Evolutionary conservation across 1,140 invertebrate genomes (phyloP).

Genomic region (Platyura marginata): DNA sequence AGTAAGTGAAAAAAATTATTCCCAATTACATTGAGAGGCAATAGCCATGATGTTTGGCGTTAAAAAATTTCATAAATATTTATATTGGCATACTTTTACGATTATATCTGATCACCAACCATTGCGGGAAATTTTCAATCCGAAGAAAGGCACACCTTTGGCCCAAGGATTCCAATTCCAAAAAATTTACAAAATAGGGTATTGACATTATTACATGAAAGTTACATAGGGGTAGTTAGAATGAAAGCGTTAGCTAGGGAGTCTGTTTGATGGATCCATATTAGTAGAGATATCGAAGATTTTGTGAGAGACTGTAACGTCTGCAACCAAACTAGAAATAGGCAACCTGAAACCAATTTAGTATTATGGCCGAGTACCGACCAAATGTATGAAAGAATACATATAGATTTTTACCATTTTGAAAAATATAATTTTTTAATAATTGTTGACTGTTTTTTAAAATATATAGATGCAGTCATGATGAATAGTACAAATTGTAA

Average conservation of each 20-base stretch:
- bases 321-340: slow-evolving; percentile 6
- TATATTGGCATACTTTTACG: no score
- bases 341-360: neutral
- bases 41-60: no score
- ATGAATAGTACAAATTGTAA: slow-evolving; percentile 1
- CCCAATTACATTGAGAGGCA: no score
- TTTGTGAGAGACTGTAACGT: slow-evolving; percentile 1
- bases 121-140: no score
- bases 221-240: slow-evolving; percentile 3
- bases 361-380: neutral
- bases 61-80: no score
- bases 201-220: slow-evolving; percentile 1
- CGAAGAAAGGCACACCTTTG: no score
- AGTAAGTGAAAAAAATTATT: no score
- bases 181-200: neutral
- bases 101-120: no score
- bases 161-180: no score
- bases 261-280: slow-evolving; percentile 4
- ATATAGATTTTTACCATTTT: slow-evolving; percentile 5
- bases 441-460: slow-evolving; percentile 5
- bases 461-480: slow-evolving; percentile 5
- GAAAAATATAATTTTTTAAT: slow-evolving; percentile 3
- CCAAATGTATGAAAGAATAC: slow-evolving; percentile 3
- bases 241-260: slow-evolving; percentile 3
- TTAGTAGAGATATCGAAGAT: slow-evolving; percentile 2